These are phyloP conservation scores for Macrochelys suwanniensis DNA, from an alignment of 2,797 vertebrate genomes.

Conservation along the genomic window DNA sequence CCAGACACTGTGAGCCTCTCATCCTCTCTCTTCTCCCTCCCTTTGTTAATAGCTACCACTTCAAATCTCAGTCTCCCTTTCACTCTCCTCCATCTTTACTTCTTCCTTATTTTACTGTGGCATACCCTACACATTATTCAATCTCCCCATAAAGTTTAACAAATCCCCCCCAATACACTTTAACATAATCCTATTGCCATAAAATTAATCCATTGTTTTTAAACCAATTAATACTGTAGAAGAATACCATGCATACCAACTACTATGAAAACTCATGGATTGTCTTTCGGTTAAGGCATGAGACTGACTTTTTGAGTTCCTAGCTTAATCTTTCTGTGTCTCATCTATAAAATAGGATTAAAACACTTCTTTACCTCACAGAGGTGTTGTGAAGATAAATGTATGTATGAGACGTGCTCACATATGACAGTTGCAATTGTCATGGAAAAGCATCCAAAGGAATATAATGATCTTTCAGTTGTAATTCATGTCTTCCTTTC, in stretches of 20 bases:
- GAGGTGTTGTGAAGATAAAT: rapidly evolving
- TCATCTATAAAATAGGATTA: neutral
- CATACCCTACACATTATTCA: neutral
- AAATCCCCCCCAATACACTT: neutral
- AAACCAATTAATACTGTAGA: neutral
- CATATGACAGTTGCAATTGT: neutral
- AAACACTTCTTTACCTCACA: rapidly evolving
- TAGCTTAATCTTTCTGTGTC: neutral
- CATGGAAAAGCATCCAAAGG: neutral
- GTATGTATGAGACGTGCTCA: neutral
- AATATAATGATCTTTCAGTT: neutral
- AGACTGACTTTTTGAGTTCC: neutral
- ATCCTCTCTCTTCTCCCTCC: neutral
- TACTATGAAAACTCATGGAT: neutral
- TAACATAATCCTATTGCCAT: neutral
- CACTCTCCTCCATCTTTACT: neutral
- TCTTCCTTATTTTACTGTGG: neutral
- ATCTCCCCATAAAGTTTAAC: neutral
- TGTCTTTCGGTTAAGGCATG: neutral
- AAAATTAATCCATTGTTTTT: neutral
- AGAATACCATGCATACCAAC: neutral
- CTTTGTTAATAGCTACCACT: neutral
- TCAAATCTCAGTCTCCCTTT: neutral
- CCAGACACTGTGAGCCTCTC: neutral
- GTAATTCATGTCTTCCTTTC: neutral